These are phyloP conservation scores for Neogobius melanostomus DNA, from an alignment of 2,113 vertebrate species.

Conservation along the genomic window DNA sequence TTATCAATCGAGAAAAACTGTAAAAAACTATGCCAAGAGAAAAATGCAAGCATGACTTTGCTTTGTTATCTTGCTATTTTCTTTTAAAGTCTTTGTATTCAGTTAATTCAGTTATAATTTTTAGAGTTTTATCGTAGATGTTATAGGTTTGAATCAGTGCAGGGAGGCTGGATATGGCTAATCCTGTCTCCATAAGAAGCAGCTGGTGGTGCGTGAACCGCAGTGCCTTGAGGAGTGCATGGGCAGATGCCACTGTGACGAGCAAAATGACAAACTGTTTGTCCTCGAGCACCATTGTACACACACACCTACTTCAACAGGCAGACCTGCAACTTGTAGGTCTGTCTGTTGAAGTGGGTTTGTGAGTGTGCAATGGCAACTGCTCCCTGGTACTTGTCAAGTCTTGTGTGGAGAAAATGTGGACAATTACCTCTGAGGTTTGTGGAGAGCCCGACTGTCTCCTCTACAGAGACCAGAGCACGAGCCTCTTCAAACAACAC, in stretches of 20 bases:
- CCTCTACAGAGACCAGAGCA: conserved; percentile 6
- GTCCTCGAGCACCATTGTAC: conserved; percentile 36
- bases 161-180: conserved; percentile 12
- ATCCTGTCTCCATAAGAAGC: conserved; percentile 47
- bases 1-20: no score
- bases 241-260: conserved; percentile 67
- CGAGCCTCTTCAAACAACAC: conserved; percentile 3
- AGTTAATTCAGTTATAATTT: no score
- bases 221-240: conserved; percentile 29
- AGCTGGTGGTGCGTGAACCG: conserved; percentile 54
- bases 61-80: no score
- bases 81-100: no score
- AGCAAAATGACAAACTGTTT: conserved; percentile 52
- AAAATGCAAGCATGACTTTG: no score
- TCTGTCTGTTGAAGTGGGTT: no score
- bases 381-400: conserved; percentile 25
- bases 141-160: not conserved
- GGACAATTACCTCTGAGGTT: conserved; percentile 25
- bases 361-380: no score
- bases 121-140: no score
- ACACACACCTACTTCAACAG: conserved; percentile 7
- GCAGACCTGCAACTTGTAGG: not conserved
- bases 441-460: conserved; percentile 12
- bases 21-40: no score
- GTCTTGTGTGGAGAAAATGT: conserved; percentile 18